These are phyloP conservation scores for Xylota segnis DNA, from an alignment of 2,888 invertebrate genomes.

Conservation along the genomic window DNA sequence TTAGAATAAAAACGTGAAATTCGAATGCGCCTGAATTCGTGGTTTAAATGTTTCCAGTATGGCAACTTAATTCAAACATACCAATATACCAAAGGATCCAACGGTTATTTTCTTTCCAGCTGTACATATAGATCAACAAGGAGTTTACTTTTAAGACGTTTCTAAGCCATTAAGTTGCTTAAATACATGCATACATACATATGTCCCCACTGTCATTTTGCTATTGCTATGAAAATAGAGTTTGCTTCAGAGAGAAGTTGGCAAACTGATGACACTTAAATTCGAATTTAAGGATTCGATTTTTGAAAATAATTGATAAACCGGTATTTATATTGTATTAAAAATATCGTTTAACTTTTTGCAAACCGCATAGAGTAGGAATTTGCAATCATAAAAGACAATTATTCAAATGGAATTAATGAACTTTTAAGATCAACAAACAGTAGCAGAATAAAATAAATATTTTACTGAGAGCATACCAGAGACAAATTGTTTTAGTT, in stretches of 20 bases:
- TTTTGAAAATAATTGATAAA: constrained; percentile 6
- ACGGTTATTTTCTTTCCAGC: constrained; percentile 64
- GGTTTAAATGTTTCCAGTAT: constrained; percentile 25
- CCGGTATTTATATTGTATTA: constrained; percentile 11
- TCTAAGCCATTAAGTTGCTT: constrained; percentile 45
- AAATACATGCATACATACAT: not conserved
- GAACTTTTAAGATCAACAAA: constrained; percentile 32
- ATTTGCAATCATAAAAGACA: constrained; percentile 55
- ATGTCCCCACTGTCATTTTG: constrained; percentile 32
- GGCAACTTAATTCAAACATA: constrained; percentile 51
- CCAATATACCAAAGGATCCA: constrained; percentile 73
- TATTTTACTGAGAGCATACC: constrained; percentile 60
- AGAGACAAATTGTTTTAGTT: constrained; percentile 66
- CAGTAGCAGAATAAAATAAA: constrained; percentile 40
- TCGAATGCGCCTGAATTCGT: constrained; percentile 17
- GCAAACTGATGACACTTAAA: not conserved
- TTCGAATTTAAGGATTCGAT: constrained; percentile 51
- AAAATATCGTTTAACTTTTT: not conserved
- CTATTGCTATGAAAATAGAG: constrained; percentile 48
- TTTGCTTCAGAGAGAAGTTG: constrained; percentile 28
- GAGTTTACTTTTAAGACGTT: constrained; percentile 43
- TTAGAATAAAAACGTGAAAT: constrained; percentile 11
- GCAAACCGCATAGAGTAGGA: not conserved
- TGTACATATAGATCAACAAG: constrained; percentile 62
- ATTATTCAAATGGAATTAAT: constrained; percentile 35